These are phyloP conservation scores for Acronicta psi DNA, from an alignment of 2,888 invertebrate genomes.

Conservation along the genomic window DNA sequence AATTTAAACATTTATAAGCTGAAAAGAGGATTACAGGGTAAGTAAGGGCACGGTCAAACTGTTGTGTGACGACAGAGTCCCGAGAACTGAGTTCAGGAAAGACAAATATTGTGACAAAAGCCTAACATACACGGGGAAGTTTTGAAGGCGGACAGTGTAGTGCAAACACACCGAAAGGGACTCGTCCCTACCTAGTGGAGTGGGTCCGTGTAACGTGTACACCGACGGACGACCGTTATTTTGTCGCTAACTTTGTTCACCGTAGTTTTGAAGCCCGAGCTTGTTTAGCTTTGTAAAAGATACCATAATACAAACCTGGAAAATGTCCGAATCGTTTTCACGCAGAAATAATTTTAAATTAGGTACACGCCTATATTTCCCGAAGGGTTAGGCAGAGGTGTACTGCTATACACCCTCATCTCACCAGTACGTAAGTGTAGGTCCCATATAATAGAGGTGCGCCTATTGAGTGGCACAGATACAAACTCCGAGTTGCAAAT, in stretches of 20 bases:
- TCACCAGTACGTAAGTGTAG: too few relatives aligned
- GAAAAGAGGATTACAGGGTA: slow-evolving; percentile 67
- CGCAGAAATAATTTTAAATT: slow-evolving; percentile 54
- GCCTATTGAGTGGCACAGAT: too few relatives aligned
- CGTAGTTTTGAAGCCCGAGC: slow-evolving; percentile 55
- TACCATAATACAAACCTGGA: slow-evolving; percentile 33
- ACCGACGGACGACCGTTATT: slow-evolving; percentile 54
- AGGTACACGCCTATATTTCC: too few relatives aligned
- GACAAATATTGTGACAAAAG: slow-evolving; percentile 83
- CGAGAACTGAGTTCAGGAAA: slow-evolving; percentile 69
- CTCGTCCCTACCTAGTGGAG: slow-evolving; percentile 47
- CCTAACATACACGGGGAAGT: slow-evolving; percentile 72
- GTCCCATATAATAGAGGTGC: too few relatives aligned
- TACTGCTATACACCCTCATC: too few relatives aligned
- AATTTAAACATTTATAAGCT: slow-evolving; percentile 61
- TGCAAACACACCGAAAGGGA: slow-evolving; percentile 65
- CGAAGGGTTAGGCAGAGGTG: too few relatives aligned
- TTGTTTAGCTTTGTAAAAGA: slow-evolving; percentile 52
- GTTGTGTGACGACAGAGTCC: slow-evolving; percentile 64
- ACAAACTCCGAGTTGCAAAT: too few relatives aligned
- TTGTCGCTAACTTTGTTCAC: slow-evolving; percentile 63
- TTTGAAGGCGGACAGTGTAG: slow-evolving; percentile 67
- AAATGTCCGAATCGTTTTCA: slow-evolving; percentile 47
- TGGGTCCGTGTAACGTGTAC: slow-evolving; percentile 23
- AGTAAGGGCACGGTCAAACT: slow-evolving; percentile 59